A percentile compares a stretch with the other conserved stretches of the same genome.
These are phyloP conservation scores for Sipunculus nudus DNA, from an alignment of 2,888 invertebrate genomes.

Conservation along the genomic window DNA sequence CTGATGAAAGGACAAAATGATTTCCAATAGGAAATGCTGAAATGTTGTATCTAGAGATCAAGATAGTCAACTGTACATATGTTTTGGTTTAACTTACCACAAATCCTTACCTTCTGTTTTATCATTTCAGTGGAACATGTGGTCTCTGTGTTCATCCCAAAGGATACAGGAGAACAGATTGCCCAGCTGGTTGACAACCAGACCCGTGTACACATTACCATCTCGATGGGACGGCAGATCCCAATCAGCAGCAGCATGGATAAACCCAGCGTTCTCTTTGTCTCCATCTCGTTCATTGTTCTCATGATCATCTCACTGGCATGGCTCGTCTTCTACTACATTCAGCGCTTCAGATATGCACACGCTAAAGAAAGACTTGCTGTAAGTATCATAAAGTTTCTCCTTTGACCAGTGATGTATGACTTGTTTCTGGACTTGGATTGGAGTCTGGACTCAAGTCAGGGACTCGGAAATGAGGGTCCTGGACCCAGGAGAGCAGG, in stretches of 20 bases:
- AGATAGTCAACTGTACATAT: no score
- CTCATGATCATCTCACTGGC: constrained; percentile 93
- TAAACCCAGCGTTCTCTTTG: constrained; percentile 88
- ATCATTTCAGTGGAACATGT: constrained; percentile 74
- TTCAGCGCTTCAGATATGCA: constrained; percentile 91
- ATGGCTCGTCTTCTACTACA: constrained; percentile 96
- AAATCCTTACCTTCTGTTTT: no score
- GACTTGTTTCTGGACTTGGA: no score
- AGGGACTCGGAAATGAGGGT: no score
- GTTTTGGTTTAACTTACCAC: no score
- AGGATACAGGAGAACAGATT: constrained; percentile 80
- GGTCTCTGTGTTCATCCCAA: constrained; percentile 83
- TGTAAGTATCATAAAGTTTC: constrained; percentile 71
- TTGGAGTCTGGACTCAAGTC: no score
- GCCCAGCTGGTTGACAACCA: constrained; percentile 77
- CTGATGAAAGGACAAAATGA: no score
- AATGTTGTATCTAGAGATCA: no score
- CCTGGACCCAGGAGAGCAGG: no score
- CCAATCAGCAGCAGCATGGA: constrained; percentile 68
- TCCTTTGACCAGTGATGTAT: no score
- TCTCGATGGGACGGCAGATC: constrained; percentile 75
- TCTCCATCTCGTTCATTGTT: constrained; percentile 94
- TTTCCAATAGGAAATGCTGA: no score
- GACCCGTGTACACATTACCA: constrained; percentile 74
- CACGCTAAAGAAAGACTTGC: constrained; percentile 94